These are phyloP conservation scores for Microcebus griseorufus DNA, from an alignment of 2,113 vertebrate species.

Conservation along the genomic window DNA sequence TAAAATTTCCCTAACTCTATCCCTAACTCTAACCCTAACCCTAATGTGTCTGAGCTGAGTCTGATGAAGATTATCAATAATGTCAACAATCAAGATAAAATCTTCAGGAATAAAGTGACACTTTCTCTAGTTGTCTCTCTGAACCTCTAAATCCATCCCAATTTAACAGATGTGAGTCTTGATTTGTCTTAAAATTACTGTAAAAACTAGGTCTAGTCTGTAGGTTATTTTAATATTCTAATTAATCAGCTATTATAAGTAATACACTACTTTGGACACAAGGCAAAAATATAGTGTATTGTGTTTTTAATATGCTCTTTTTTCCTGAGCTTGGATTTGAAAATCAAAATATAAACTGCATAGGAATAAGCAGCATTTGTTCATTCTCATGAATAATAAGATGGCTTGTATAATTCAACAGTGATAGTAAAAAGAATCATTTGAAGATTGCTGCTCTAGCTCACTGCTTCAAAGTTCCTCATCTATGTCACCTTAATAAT, in stretches of 20 bases:
- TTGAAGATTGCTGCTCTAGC: not conserved
- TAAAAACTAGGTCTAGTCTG: not conserved
- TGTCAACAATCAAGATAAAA: not conserved
- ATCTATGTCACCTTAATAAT: not conserved
- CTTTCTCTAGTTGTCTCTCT: not conserved
- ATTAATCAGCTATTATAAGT: not conserved
- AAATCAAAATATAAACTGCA: not conserved
- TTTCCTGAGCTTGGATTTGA: not conserved
- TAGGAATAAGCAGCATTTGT: not conserved
- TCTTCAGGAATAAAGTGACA: not conserved
- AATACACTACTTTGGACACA: not conserved
- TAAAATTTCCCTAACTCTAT: not conserved
- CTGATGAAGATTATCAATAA: not conserved
- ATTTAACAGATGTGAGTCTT: not conserved
- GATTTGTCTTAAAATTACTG: not conserved
- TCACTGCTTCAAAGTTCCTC: not conserved
- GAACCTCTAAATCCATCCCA: not conserved
- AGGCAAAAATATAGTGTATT: not conserved
- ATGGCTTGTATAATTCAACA: not conserved
- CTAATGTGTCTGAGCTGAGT: not conserved
- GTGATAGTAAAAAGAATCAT: not conserved
- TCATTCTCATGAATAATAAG: not conserved
- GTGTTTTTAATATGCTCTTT: not conserved
- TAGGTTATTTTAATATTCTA: not conserved
- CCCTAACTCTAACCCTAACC: not conserved